Evolutionary conservation across 1,140 invertebrate genomes (phyloP).

Genomic region (Anoplolepis gracilipes): DNA sequence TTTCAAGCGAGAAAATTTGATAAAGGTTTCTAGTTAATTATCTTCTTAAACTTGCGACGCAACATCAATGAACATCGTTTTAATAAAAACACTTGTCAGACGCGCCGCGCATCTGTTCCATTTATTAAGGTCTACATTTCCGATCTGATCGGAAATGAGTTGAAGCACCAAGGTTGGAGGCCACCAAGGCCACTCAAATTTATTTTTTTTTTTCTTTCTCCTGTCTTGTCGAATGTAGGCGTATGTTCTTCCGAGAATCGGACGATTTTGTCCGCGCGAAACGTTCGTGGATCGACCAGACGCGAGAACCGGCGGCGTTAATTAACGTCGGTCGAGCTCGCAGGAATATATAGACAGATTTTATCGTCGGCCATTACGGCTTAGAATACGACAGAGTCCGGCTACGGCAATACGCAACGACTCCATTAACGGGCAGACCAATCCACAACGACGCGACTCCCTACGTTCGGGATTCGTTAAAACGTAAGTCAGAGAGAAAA

Average conservation of each 20-base stretch:
- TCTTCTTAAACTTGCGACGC: constrained; percentile 3
- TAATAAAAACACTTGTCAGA: neutral
- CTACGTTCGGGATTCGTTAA: neutral
- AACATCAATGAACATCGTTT: neutral
- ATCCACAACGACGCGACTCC: neutral
- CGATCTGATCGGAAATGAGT: neutral
- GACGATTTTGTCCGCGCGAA: neutral
- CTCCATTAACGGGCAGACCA: constrained; percentile 25
- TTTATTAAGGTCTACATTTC: neutral
- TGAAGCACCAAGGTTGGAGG: neutral
- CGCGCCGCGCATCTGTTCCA: constrained; percentile 9
- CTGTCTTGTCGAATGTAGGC: neutral
- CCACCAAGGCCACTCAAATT: constrained; percentile 6
- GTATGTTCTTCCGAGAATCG: constrained; percentile 25
- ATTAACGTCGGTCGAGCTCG: constrained; percentile 21
- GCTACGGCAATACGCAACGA: constrained; percentile 19
- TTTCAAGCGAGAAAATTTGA: constrained; percentile 2
- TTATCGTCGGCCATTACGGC: constrained; percentile 18
- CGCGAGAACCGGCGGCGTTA: neutral
- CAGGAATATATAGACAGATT: constrained; percentile 1
- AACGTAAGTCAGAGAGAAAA: neutral
- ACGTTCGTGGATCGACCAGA: neutral
- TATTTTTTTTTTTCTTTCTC: neutral
- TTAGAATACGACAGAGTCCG: constrained; percentile 3
- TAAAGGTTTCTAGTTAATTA: neutral